Evolutionary conservation across 1,140 invertebrate species (phyloP), one percentile per base, ranked within the genome.

Genomic region (Eurosta solidaginis): DNA sequence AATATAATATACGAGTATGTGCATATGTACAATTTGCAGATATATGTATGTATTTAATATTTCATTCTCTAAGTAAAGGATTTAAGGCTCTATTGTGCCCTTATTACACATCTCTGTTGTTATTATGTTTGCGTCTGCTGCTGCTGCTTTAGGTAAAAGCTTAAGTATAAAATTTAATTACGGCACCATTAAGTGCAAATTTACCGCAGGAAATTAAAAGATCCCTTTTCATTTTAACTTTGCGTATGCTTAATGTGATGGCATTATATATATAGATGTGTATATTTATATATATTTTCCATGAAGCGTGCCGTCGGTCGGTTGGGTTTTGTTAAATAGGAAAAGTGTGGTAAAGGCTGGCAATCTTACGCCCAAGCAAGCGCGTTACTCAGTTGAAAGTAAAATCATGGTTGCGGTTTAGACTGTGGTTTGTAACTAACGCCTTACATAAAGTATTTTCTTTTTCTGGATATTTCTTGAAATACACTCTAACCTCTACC

Each of bases 151-250:
- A 68, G 74, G 74, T 14, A 47, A 50, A 40, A 75, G 14, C 74
- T 75, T 22, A 47, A 45, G 42, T 75, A 75, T 47, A 25, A 42
- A 75, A 75, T 75, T 75, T 75, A 75, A 75, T 75, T 75, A 75
- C 74, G 47, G 47, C 74, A 75, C 42, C 74, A 75, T 75, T 75
- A 75, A 75, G 42, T 50, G 74, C 42, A 75, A 45, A 75, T 75
- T 75, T 75, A 75, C 74, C 74, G 74, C 74, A 75, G 74, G 74
- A 75, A 75, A 75, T 75, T 75, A 75, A 75, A 75, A 75, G 74
- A 75, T 75, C 74, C 74, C 74, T 50, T 50, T 50, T 45, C 42
- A 50, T 75, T 75, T 75, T 68, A 68, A 68, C 59, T 68, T 40
- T 33, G 40, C 36, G 59, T 20, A n/a, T n/a, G n/a, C n/a, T n/a